Percentiles rank a stretch among this genome's conserved stretches.
Evolutionary conservation across 2,113 vertebrate genomes (phyloP).

Genomic region (Notechis scutatus): DNA sequence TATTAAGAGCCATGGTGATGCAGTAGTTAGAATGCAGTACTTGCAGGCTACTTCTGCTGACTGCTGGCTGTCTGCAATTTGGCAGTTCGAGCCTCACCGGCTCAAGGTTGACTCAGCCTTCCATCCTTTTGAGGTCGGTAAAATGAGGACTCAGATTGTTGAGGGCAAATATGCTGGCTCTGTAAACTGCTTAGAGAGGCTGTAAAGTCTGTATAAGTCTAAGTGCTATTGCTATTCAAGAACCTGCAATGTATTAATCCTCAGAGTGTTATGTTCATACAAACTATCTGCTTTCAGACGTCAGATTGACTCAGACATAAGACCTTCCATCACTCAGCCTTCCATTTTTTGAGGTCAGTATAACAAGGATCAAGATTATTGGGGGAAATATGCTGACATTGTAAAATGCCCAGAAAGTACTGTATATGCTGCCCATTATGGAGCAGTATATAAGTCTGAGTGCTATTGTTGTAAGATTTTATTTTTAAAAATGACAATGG

Average conservation of each 20-base stretch:
- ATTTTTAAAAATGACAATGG: background rate
- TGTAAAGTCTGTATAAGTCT: no score
- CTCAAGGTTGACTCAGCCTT: no score
- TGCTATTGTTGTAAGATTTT: background rate
- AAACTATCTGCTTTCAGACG: background rate
- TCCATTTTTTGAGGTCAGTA: background rate
- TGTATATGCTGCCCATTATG: background rate
- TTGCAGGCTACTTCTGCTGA: no score
- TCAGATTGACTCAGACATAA: no score
- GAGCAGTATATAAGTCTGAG: background rate
- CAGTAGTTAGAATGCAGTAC: no score
- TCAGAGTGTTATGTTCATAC: background rate
- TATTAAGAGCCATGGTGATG: no score
- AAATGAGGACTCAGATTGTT: no score
- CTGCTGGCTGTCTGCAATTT: no score
- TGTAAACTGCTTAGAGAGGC: no score
- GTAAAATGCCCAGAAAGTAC: background rate
- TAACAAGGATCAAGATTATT: background rate
- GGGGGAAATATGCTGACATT: background rate
- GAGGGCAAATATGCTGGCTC: no score
- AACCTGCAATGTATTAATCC: background rate
- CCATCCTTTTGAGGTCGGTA: no score
- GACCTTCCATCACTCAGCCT: background rate
- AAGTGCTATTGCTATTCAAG: background rate
- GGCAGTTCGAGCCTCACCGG: no score